Evolutionary conservation across 1,140 invertebrate genomes (phyloP).

Genomic region (Trichonephila clavipes): DNA sequence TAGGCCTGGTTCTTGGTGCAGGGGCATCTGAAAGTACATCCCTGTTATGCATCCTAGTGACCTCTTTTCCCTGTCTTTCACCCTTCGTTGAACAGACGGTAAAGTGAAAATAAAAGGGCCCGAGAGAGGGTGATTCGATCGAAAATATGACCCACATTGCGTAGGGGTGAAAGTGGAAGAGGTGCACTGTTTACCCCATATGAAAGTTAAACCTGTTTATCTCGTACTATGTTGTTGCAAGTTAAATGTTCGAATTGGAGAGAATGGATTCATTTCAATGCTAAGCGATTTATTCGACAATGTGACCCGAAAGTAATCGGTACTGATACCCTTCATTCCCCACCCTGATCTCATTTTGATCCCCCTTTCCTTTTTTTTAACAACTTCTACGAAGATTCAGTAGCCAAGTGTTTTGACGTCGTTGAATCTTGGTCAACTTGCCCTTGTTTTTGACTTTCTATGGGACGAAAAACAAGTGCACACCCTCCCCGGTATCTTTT

Average conservation of each 20-base stretch:
- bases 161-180: conserved; percentile 58
- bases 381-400: neutral
- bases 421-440: conserved; percentile 1
- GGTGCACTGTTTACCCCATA: conserved; percentile 62
- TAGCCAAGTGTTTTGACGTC: neutral
- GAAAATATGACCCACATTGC: conserved; percentile 71
- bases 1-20: neutral
- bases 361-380: neutral
- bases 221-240: conserved; percentile 23
- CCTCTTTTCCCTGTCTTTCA: conserved; percentile 26
- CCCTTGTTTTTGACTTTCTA: conserved; percentile 32
- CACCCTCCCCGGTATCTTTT: neutral
- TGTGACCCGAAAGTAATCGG: conserved; percentile 32
- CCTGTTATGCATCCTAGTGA: conserved; percentile 54
- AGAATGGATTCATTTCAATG: neutral
- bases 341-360: conserved; percentile 9
- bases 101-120: conserved; percentile 69
- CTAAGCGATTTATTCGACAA: conserved; percentile 21
- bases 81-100: conserved; percentile 27
- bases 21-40: neutral
- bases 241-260: conserved; percentile 24
- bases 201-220: conserved; percentile 71
- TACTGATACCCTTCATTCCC: conserved; percentile 29
- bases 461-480: neutral
- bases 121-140: conserved; percentile 14